Evolutionary conservation across 1,140 invertebrate species (phyloP).

Genomic region (Aphis gossypii): DNA sequence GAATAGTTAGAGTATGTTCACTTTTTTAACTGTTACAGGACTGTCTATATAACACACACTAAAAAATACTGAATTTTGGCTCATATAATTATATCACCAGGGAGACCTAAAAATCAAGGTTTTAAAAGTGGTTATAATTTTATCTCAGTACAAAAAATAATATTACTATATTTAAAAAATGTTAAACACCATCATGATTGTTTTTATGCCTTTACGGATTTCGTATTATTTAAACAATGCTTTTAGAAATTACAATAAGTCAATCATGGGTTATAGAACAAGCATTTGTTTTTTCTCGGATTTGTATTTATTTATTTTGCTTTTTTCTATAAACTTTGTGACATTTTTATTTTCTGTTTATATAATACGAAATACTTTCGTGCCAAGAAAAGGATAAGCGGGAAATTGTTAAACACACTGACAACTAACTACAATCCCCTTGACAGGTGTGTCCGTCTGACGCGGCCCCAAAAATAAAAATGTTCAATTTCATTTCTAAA

Average conservation of each 20-base stretch:
- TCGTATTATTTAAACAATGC: not conserved
- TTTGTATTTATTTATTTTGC: constrained; percentile 36
- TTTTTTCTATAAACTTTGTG: constrained; percentile 48
- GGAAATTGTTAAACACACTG: constrained; percentile 44
- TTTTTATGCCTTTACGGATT: not conserved
- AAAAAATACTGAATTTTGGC: not conserved
- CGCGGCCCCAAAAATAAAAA: constrained; percentile 54
- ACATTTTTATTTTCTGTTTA: constrained; percentile 57
- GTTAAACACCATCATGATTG: not conserved
- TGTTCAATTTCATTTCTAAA: constrained; percentile 56
- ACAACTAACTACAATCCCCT: constrained; percentile 55
- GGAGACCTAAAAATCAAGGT: not conserved
- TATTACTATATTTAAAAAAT: not conserved
- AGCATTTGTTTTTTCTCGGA: not conserved
- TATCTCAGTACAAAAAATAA: not conserved
- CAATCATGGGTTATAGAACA: not conserved
- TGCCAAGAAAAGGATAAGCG: constrained; percentile 50
- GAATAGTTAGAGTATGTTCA: not conserved
- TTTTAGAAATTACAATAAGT: not conserved
- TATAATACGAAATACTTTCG: constrained; percentile 28
- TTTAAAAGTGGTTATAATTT: not conserved
- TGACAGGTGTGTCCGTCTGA: constrained; percentile 56
- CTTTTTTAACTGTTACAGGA: not conserved
- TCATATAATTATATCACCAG: not conserved
- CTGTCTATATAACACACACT: not conserved